Evolutionary conservation across 2,888 invertebrate species (phyloP).

Genomic region (Steromphala cineraria): DNA sequence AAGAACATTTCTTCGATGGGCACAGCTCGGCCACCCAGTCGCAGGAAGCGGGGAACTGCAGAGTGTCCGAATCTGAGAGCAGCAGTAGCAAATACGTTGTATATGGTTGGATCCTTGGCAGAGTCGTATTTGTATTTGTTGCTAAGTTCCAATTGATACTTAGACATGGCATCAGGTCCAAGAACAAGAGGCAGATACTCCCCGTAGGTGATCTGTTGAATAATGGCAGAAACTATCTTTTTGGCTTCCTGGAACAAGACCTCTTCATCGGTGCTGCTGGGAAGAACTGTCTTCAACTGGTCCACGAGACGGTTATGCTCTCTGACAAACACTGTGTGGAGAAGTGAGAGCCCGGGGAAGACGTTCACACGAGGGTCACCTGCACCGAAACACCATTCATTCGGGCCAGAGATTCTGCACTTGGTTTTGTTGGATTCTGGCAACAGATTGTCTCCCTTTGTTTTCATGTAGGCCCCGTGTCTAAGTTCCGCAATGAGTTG

Average conservation of each 20-base stretch:
- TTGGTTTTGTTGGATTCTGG: neutral
- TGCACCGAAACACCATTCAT: neutral
- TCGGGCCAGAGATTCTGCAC: neutral
- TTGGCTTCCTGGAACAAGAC: constrained; percentile 42
- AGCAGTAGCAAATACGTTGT: constrained; percentile 37
- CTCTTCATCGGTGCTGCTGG: constrained; percentile 68
- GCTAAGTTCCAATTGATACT: constrained; percentile 3
- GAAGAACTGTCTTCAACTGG: constrained; percentile 22
- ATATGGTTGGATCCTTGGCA: constrained; percentile 34
- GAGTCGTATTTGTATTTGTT: constrained; percentile 26
- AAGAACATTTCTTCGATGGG: constrained; percentile 21
- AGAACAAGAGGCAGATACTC: constrained; percentile 36
- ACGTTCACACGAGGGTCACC: constrained; percentile 78
- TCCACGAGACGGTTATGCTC: constrained; percentile 45
- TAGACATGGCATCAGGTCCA: neutral
- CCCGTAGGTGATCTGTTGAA: constrained; percentile 25
- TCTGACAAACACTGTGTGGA: constrained; percentile 47
- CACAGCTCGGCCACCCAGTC: constrained; percentile 2
- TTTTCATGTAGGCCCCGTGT: neutral
- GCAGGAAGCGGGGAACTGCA: constrained; percentile 28
- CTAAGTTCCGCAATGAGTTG: neutral
- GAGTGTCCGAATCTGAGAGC: constrained; percentile 45
- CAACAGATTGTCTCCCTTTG: neutral
- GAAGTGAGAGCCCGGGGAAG: constrained; percentile 35
- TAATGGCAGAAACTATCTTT: constrained; percentile 35